phyloP scores from a whole-genome alignment of 1,140 invertebrate species.

The Thrips palmi region DNA sequence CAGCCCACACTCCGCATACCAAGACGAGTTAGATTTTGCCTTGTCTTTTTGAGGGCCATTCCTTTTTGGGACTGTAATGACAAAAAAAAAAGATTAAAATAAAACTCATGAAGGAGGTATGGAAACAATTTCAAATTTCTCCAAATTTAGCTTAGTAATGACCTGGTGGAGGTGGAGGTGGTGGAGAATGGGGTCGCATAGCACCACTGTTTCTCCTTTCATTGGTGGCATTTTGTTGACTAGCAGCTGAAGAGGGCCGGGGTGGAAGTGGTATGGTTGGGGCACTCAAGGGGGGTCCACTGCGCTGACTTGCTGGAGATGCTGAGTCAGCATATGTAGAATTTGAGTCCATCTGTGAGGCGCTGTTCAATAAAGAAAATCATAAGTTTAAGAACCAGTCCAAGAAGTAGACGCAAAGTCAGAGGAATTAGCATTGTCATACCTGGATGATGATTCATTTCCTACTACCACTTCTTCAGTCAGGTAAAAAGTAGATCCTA shows the following conservation, averaged over 20 bases:
- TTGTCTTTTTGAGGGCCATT: constrained; percentile 1
- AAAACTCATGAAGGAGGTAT: neutral
- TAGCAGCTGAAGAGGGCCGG: too few species aligned
- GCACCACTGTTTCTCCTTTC: too few species aligned
- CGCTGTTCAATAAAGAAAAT: constrained; percentile 10
- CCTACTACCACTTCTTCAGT: too few species aligned
- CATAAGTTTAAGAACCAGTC: neutral
- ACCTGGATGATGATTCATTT: too few species aligned
- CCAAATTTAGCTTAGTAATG: neutral
- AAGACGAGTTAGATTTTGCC: neutral
- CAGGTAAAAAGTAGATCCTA: constrained; percentile 11
- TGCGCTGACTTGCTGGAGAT: neutral
- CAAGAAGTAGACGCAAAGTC: neutral
- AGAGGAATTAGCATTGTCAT: too few species aligned
- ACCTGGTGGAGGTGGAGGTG: constrained; percentile 3
- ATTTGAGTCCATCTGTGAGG: constrained; percentile 4
- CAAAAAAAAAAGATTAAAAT: neutral
- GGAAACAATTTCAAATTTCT: neutral
- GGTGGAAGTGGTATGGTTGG: too few species aligned
- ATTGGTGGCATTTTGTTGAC: too few species aligned
- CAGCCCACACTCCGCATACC: constrained; percentile 4
- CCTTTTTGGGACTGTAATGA: neutral
- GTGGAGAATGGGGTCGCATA: constrained; percentile 6
- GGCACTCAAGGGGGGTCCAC: neutral
- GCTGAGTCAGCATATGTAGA: constrained; percentile 10